phyloP scores from a whole-genome alignment of 2,113 vertebrate species.

The Arenaria interpres region DNA sequence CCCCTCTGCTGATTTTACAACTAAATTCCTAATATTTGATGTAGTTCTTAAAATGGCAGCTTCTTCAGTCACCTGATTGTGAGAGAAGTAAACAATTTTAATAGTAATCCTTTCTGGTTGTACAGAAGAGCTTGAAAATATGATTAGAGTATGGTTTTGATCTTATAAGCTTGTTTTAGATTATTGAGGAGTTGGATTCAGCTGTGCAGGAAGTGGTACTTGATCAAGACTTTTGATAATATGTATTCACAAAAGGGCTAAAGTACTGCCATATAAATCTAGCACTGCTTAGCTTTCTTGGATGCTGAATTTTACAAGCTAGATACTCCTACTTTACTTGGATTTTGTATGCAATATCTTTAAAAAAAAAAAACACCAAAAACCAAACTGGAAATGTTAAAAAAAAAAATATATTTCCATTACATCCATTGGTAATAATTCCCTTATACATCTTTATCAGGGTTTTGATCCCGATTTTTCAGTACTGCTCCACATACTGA shows the following conservation, averaged over 20 bases:
- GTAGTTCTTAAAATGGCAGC: neutral
- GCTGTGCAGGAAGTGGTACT: conserved; percentile 6
- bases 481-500: neutral
- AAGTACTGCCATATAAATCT: neutral
- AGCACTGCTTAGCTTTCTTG: neutral
- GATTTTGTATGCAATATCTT: neutral
- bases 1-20: neutral
- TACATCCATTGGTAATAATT: neutral
- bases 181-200: conserved; percentile 8
- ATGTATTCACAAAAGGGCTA: neutral
- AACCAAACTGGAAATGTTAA: neutral
- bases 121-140: neutral
- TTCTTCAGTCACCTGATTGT: neutral
- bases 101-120: neutral
- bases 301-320: neutral
- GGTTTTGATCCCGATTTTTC: neutral
- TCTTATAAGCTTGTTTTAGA: neutral
- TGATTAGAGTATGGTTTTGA: conserved; percentile 7
- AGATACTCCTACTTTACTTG: neutral
- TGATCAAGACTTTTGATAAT: conserved; percentile 4
- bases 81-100: neutral
- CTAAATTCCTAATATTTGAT: neutral
- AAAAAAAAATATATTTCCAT: neutral
- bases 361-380: neutral
- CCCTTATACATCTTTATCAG: neutral